A percentile compares a stretch with the other conserved stretches of the same genome.
Conservation (phyloP, 53 echinoderm and acorn worm species). For the Paracentrotus lividus region DNA sequence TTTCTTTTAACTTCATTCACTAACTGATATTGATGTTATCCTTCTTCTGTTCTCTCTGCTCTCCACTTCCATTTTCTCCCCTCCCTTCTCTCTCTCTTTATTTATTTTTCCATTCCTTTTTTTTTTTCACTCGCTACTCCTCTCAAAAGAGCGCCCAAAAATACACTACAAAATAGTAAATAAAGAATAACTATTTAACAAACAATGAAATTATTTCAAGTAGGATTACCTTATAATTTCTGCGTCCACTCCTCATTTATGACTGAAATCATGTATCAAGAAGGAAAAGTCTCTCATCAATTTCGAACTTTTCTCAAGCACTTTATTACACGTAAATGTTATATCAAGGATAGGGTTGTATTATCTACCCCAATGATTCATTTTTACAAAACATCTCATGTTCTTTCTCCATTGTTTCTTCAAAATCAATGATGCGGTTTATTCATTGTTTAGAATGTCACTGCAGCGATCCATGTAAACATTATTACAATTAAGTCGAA, state of each 20-base stretch:
- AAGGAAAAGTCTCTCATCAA: not conserved
- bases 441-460: slow-evolving; percentile 20
- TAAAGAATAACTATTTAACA: not conserved
- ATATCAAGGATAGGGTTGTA: not conserved
- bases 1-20: no score
- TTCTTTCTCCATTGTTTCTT: not conserved
- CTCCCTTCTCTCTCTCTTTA: no score
- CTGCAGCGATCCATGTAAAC: slow-evolving; percentile 49
- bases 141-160: no score
- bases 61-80: no score
- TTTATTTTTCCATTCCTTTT: no score
- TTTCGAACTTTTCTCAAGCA: not conserved
- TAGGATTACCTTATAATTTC: not conserved
- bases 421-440: slow-evolving; percentile 16
- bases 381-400: not conserved
- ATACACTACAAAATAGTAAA: not conserved
- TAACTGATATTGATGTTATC: no score
- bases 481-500: not conserved
- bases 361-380: not conserved
- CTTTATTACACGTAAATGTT: not conserved
- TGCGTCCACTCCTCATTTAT: not conserved
- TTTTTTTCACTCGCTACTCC: no score
- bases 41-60: no score
- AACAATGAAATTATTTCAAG: not conserved
- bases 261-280: not conserved